Percentiles rank a stretch among this genome's conserved stretches.
Conservation (phyloP, 2,888 invertebrate species). For the Ariolimax columbianus region DNA sequence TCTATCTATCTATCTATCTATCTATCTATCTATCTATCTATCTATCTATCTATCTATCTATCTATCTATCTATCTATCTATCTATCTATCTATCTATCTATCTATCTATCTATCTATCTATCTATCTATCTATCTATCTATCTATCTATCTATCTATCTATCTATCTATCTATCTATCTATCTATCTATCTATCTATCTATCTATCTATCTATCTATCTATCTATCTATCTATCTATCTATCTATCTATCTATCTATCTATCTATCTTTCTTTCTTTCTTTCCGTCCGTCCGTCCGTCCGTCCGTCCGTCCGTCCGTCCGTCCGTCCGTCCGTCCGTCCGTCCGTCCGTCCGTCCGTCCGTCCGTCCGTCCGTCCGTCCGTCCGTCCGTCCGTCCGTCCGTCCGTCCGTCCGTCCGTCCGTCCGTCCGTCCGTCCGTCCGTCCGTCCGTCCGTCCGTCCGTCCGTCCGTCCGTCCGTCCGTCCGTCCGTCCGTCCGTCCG, state of each 20-base stretch:
- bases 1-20: not conserved
- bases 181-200: no score
- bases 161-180: not conserved
- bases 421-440: not conserved
- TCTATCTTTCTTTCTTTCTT: not conserved
- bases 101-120: not conserved
- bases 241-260: conserved; percentile 9
- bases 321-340: not conserved
- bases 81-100: not conserved
- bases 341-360: no score
- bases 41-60: not conserved
- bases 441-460: no score
- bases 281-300: not conserved
- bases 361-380: not conserved
- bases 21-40: not conserved
- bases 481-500: no score
- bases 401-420: not conserved
- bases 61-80: not conserved
- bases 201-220: not conserved
- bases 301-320: not conserved
- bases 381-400: not conserved
- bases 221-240: conserved; percentile 7
- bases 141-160: conserved; percentile 15
- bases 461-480: no score
- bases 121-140: conserved; percentile 12